Evolutionary conservation across 2,113 vertebrate genomes (phyloP).

Genomic region (Protobothrops mucrosquamatus): DNA sequence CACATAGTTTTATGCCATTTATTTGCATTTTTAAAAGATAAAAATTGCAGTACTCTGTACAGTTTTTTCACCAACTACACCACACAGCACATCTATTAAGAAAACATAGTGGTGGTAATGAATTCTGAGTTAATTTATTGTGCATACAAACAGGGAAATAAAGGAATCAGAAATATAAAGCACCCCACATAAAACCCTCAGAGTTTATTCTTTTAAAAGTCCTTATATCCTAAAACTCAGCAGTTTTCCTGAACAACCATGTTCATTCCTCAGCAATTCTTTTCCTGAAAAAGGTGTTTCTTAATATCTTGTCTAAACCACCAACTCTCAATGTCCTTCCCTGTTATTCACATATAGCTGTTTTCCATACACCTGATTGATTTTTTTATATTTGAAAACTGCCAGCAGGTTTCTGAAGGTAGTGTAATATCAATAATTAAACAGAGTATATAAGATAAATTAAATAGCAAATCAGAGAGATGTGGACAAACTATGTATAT

Average conservation of each 20-base stretch:
- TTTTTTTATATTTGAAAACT: background rate
- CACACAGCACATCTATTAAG: background rate
- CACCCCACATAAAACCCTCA: background rate
- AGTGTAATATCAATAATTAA: background rate
- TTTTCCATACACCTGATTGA: background rate
- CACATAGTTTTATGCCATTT: constrained; percentile 23
- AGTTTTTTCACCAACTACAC: background rate
- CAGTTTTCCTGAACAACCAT: constrained; percentile 1
- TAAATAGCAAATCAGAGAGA: background rate
- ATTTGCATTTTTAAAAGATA: background rate
- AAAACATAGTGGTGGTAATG: background rate
- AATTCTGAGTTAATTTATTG: background rate
- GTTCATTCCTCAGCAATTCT: background rate
- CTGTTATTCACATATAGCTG: background rate
- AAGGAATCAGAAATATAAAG: constrained; percentile 3
- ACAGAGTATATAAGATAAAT: background rate
- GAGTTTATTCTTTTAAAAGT: background rate
- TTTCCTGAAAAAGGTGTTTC: background rate
- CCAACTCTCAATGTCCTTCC: background rate
- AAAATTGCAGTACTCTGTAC: background rate
- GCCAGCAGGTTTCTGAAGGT: background rate
- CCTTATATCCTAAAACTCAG: background rate
- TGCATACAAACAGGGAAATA: background rate
- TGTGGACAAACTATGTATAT: background rate
- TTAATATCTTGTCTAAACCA: background rate